Evolutionary conservation across 2,113 vertebrate species (phyloP), one percentile per base, ranked within the genome.

Genomic region (Nothobranchius kuhntae): DNA sequence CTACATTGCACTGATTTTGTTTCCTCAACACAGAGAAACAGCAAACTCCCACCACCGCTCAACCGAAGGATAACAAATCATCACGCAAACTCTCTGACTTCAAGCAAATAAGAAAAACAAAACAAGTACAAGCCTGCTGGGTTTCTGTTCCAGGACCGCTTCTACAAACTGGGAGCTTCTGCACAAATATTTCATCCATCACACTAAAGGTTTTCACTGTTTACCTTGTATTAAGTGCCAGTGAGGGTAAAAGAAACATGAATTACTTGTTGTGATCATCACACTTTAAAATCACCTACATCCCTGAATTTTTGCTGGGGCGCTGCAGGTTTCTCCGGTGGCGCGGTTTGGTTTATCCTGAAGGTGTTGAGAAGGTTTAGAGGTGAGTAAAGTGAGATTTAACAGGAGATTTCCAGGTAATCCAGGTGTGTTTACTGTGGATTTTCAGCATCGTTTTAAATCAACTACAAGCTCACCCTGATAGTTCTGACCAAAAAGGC

Each of bases 21-120:
- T 6, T 6, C 38, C 38, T 40, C 38, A 7, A 9, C 9, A 40
- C 38, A 40, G 9, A 40, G 38, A 40, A 40, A 40, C 0, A 54
- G 24, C 30, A 21, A 42, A 38, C 52, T 40, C 17, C 62, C 66
- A 65, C 60, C 61, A 21, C 63, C 3, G 15, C 0, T 1, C 14
- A 68, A 30, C 13, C 30, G 21, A 14, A 51, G 60, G 67, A 75
- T 50, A 68, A 84, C 79, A 76, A 71, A 74, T 42, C 54, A 1
- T 14, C 56, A 66, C 80, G 63, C 12, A 78, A 54, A 61, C 36
- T 14, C 11, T 30, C 38, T 45, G 9, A 24, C 50, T 56, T 52
- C 26, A 12, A 3, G 30, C 2, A 46, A 40, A 42, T n/a, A 21
- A 60, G 21, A 48, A 21, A 21, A 21, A 21, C 21, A 21, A 45